Evolutionary conservation across 1,140 invertebrate species (phyloP).

Genomic region (Diabrotica undecimpunctata): DNA sequence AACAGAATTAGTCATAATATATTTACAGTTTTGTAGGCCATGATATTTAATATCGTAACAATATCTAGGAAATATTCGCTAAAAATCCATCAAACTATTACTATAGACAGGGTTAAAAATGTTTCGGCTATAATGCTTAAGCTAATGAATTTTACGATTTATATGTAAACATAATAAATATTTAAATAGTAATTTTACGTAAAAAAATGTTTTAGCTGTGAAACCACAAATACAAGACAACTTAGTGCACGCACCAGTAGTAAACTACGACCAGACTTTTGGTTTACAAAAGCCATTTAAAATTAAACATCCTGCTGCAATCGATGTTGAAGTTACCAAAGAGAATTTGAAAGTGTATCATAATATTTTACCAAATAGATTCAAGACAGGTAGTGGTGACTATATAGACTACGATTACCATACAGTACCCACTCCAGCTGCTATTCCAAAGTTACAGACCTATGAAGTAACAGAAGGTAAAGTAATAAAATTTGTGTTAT

Average conservation of each 20-base stretch:
- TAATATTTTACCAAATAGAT: constrained; percentile 31
- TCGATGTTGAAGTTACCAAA: constrained; percentile 43
- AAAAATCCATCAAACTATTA: too few relatives aligned
- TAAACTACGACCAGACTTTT: constrained; percentile 20
- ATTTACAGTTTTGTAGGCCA: too few relatives aligned
- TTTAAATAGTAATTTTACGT: too few relatives aligned
- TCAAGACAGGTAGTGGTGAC: constrained; percentile 21
- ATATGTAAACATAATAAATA: too few relatives aligned
- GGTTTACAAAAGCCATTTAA: constrained; percentile 13
- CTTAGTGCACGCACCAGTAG: constrained; percentile 28
- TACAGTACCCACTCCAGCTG: constrained; percentile 20
- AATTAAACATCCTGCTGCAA: constrained; percentile 23
- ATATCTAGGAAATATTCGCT: too few relatives aligned
- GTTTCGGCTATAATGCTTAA: too few relatives aligned
- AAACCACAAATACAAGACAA: constrained; percentile 19
- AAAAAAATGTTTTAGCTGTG: too few relatives aligned
- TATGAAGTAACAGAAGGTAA: constrained; percentile 44
- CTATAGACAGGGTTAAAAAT: too few relatives aligned
- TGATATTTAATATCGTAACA: too few relatives aligned
- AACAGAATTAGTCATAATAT: too few relatives aligned
- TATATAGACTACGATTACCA: constrained; percentile 31
- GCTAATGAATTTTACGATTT: too few relatives aligned
- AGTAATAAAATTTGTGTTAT: neutral
- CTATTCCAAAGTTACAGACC: constrained; percentile 31
- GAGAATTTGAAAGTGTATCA: constrained; percentile 43